Conservation (phyloP, 2,888 invertebrate genomes). For the Erebia aethiops region DNA sequence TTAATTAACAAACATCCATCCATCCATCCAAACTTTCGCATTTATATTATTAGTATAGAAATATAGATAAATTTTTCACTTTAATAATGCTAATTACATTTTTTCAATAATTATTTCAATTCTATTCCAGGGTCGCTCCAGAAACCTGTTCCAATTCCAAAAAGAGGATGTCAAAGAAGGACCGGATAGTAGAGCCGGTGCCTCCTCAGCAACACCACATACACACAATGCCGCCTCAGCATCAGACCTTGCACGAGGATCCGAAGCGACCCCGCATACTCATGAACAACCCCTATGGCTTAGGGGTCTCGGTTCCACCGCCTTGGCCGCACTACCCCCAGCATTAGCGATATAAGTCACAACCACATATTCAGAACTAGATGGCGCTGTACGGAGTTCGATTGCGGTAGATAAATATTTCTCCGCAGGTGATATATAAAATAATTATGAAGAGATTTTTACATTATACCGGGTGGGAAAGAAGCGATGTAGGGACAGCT, state of each 20-base stretch:
- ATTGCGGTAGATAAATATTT: background rate
- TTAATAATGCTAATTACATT: too few relatives aligned
- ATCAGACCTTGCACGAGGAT: constrained; percentile 30
- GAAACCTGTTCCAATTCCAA: constrained; percentile 57
- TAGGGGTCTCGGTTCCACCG: constrained; percentile 58
- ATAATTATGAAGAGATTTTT: too few relatives aligned
- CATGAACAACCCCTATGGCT: constrained; percentile 58
- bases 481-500: too few relatives aligned
- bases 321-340: constrained; percentile 73
- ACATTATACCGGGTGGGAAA: too few relatives aligned
- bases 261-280: constrained; percentile 57
- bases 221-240: constrained; percentile 39
- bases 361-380: background rate
- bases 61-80: too few relatives aligned
- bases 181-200: constrained; percentile 52
- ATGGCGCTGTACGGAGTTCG: background rate
- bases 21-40: too few relatives aligned
- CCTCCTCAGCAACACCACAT: constrained; percentile 41
- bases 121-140: constrained; percentile 47
- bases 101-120: background rate
- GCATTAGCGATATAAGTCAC: constrained; percentile 49
- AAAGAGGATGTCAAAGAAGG: constrained; percentile 65
- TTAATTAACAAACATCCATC: too few relatives aligned
- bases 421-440: too few relatives aligned
- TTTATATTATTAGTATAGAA: too few relatives aligned